These are phyloP conservation scores for Lethrus apterus DNA, from an alignment of 1,140 invertebrate species.

Conservation along the genomic window DNA sequence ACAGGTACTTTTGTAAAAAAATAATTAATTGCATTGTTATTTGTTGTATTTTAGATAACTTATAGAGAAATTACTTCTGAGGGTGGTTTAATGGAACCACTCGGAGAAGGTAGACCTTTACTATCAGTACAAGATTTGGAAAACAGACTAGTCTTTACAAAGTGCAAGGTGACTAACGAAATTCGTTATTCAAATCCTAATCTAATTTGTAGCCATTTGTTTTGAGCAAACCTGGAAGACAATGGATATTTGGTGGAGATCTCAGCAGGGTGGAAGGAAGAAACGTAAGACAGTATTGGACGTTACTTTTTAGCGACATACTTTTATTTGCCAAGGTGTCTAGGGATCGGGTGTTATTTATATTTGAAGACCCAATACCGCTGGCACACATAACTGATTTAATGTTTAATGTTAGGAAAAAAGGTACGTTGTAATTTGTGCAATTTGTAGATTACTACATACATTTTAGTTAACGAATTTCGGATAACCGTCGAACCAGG, in stretches of 20 bases:
- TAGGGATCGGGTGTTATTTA: conserved; percentile 73
- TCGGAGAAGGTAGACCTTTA: conserved; percentile 68
- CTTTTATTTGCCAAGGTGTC: conserved; percentile 78
- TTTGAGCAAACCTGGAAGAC: conserved; percentile 68
- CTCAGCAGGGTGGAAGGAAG: conserved; percentile 72
- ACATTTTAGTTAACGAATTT: conserved; percentile 59
- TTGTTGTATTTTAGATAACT: conserved; percentile 41
- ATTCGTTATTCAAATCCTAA: background rate
- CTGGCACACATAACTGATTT: conserved; percentile 70
- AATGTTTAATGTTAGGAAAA: conserved; percentile 76
- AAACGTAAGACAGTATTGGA: conserved; percentile 75
- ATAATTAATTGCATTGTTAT: background rate
- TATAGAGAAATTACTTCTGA: conserved; percentile 74
- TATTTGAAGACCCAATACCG: conserved; percentile 76
- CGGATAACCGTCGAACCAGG: conserved; percentile 55
- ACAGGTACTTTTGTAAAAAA: conserved; percentile 34
- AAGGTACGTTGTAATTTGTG: conserved; percentile 54
- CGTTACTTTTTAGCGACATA: conserved; percentile 72
- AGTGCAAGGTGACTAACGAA: conserved; percentile 59
- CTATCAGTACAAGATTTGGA: conserved; percentile 74
- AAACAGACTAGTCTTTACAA: conserved; percentile 75
- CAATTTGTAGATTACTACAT: too few species aligned
- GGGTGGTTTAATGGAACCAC: conserved; percentile 74
- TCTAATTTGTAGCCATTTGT: conserved; percentile 60
- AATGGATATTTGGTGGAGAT: conserved; percentile 83